These are phyloP conservation scores for Columba janthina DNA, from an alignment of 2,113 vertebrate genomes.

Conservation along the genomic window DNA sequence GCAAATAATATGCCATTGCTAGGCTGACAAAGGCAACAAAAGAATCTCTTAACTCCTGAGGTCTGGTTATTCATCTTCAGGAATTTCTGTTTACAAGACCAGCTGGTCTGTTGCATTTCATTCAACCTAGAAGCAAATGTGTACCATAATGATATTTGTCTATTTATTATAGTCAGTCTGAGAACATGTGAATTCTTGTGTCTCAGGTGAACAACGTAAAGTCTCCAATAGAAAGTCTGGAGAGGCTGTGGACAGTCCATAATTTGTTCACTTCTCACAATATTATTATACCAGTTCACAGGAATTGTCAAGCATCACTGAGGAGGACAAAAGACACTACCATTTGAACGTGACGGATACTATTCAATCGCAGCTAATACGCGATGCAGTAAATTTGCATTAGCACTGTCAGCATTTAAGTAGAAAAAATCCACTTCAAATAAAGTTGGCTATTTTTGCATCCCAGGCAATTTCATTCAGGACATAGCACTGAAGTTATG, in stretches of 20 bases:
- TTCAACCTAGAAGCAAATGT: background rate
- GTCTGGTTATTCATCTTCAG: background rate
- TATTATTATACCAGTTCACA: background rate
- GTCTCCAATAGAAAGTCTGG: background rate
- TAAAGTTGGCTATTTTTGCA: background rate
- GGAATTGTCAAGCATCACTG: background rate
- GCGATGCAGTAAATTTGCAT: background rate
- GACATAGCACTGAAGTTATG: background rate
- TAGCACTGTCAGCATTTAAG: background rate
- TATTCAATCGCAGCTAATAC: background rate
- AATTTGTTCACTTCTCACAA: background rate
- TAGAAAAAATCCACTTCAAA: background rate
- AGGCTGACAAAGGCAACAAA: background rate
- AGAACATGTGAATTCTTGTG: background rate
- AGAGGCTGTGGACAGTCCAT: background rate
- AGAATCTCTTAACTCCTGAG: background rate
- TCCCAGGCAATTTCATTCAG: background rate
- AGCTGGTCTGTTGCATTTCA: background rate
- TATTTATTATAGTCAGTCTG: background rate
- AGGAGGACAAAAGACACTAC: background rate
- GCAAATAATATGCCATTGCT: background rate
- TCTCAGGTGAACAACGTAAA: background rate
- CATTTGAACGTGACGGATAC: background rate
- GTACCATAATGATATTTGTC: accelerated
- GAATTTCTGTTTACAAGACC: background rate